Percentiles rank a stretch among this genome's conserved stretches.
Conservation (phyloP, 1,140 invertebrate species). For the Oedothorax gibbosus region DNA sequence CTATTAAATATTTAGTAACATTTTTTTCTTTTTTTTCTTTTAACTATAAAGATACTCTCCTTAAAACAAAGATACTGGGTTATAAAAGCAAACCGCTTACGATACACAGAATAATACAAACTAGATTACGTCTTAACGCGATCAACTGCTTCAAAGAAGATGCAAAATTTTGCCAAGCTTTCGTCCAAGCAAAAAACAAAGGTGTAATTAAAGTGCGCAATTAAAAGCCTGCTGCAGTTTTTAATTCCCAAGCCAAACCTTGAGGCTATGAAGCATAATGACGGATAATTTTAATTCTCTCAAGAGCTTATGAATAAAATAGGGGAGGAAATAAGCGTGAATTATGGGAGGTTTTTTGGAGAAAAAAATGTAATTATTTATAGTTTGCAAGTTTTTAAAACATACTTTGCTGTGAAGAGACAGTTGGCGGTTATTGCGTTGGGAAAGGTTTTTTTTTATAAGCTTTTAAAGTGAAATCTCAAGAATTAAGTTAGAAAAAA, state of each 20-base stretch:
- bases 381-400: conserved; percentile 28
- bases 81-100: too few relatives aligned
- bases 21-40: too few relatives aligned
- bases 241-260: background rate
- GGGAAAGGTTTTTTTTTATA: conserved; percentile 4
- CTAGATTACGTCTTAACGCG: too few relatives aligned
- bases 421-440: conserved; percentile 19
- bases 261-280: conserved; percentile 13
- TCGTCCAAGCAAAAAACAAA: background rate
- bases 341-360: conserved; percentile 11
- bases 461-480: conserved; percentile 1
- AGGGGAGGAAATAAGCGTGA: conserved; percentile 5
- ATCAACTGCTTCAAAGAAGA: too few relatives aligned
- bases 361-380: conserved; percentile 24
- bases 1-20: too few relatives aligned
- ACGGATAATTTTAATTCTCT: conserved; percentile 34
- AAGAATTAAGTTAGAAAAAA: conserved; percentile 6
- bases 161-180: too few relatives aligned
- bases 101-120: too few relatives aligned
- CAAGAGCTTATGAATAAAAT: conserved; percentile 19
- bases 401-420: background rate
- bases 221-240: background rate
- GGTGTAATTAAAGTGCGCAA: conserved; percentile 16
- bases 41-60: too few relatives aligned
- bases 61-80: too few relatives aligned